Evolutionary conservation across 2,888 invertebrate genomes (phyloP).

Genomic region (Ectemnius cavifrons): DNA sequence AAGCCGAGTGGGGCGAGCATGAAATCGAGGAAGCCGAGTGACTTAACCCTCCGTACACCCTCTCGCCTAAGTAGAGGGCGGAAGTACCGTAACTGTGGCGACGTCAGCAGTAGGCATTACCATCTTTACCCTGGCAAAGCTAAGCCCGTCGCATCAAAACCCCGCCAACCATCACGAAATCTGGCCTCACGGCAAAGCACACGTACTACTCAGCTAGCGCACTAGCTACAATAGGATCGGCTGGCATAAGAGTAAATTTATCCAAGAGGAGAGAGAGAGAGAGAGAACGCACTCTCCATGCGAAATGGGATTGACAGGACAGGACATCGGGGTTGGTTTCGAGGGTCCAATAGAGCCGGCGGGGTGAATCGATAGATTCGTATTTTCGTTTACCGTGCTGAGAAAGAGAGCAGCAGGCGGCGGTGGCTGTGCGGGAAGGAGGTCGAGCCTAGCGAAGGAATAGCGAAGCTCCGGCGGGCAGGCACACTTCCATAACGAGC

Average conservation of each 20-base stretch:
- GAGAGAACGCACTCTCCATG: neutral
- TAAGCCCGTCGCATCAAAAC: slow-evolving; percentile 30
- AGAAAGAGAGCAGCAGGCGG: slow-evolving; percentile 9
- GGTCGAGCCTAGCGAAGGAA: slow-evolving; percentile 1
- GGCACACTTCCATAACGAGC: neutral
- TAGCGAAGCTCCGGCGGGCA: neutral
- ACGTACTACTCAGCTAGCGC: neutral
- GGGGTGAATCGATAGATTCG: slow-evolving; percentile 46
- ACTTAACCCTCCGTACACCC: slow-evolving; percentile 57
- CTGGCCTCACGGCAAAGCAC: neutral
- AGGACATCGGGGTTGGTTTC: neutral
- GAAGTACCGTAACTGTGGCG: slow-evolving; percentile 63
- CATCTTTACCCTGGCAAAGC: slow-evolving; percentile 31
- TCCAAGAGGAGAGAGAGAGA: neutral
- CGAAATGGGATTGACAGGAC: neutral
- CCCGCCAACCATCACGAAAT: slow-evolving; percentile 23
- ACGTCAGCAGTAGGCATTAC: slow-evolving; percentile 56
- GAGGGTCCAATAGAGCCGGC: slow-evolving; percentile 9
- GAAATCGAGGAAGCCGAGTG: slow-evolving; percentile 41
- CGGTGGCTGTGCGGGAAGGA: slow-evolving; percentile 6
- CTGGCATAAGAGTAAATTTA: neutral
- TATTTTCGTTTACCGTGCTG: slow-evolving; percentile 50
- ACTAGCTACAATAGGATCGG: neutral
- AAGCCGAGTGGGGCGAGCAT: neutral
- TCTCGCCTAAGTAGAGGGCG: slow-evolving; percentile 59